Base-by-base conservation (phyloP, 2,888 invertebrate genomes). In the Caprella mutica region DNA sequence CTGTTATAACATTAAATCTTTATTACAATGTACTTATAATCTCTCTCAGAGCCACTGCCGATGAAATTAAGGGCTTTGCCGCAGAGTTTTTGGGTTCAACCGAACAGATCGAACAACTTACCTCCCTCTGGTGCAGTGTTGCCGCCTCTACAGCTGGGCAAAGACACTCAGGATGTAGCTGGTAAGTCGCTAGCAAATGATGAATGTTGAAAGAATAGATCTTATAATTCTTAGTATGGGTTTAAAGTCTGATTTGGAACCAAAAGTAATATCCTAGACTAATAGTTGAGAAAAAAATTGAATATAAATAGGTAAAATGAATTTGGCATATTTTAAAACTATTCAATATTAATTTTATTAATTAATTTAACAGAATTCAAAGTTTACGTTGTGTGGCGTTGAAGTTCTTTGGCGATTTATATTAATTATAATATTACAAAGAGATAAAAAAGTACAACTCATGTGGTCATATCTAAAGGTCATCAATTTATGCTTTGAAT, bases 71-170 rank as follows among this genome's bases (percentile, higher is more conserved):
- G 77, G 40, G 77, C 77, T 3, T 69, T 77, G 56, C 77, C 77
- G 9, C 74, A 73, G 67, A 77, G 77, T 12, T 77, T 77, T 68
- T 77, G 77, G 77, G 75, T 75, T 68, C 76, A 77, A 65, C 77
- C 77, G 3, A 65, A 65, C 58, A 62, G 56, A 35, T 57, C 51
- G 54, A 64, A 56, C 58, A 58, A 51, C 35, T 33, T 58, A 14
- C 65, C 65, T 14, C 59, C 62, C 14, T 60, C 56, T 42, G 54
- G 56, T 9, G 57, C 62, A 40, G 56, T 62, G 5, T 52, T 62
- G 23, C 65, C 65, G 19, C 65, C 62, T 17, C 56, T 65, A 46
- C 57, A 58, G 52, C 57, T 60, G 9, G 58, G 62, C 53, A 65
- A 60, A 46, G 65, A 65, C 40, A 46, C 53, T 43, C 55, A 54